These are phyloP conservation scores for Macroteleia sp. DNA, from an alignment of 2,888 invertebrate species.

Conservation along the genomic window DNA sequence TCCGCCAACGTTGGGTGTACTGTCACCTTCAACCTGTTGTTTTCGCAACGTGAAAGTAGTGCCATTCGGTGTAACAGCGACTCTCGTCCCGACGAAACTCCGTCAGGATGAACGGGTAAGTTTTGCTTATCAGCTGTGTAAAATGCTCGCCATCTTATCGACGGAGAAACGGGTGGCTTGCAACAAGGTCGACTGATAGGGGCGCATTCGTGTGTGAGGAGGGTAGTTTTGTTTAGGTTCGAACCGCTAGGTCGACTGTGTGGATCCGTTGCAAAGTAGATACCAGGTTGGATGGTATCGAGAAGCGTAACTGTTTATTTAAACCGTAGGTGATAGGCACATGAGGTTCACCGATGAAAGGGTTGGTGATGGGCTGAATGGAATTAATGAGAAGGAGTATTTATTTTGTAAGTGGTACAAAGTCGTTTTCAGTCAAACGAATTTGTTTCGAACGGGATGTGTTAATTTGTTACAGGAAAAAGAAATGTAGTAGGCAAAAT, in stretches of 20 bases:
- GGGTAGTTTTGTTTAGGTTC: not conserved
- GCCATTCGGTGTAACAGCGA: constrained; percentile 58
- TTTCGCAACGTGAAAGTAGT: constrained; percentile 69
- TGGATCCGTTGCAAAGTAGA: no score
- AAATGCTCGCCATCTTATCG: constrained; percentile 68
- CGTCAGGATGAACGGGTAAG: constrained; percentile 82
- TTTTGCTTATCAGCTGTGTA: constrained; percentile 49
- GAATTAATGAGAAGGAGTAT: no score
- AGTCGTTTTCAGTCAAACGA: no score
- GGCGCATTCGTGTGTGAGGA: not conserved
- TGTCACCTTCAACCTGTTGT: constrained; percentile 77
- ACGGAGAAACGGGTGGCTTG: constrained; percentile 55
- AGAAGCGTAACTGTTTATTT: no score
- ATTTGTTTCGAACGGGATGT: no score
- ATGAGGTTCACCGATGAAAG: no score
- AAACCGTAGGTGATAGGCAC: no score
- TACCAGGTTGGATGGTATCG: no score
- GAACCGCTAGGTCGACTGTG: constrained; percentile 57
- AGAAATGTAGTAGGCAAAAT: no score
- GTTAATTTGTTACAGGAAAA: no score
- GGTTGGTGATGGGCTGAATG: no score
- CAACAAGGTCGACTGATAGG: constrained; percentile 6
- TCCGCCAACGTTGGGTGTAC: constrained; percentile 71
- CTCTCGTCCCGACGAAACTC: constrained; percentile 42
- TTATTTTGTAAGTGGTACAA: no score